phyloP scores from a whole-genome alignment of 2,797 vertebrate genomes.

The Propithecus deckenii region DNA sequence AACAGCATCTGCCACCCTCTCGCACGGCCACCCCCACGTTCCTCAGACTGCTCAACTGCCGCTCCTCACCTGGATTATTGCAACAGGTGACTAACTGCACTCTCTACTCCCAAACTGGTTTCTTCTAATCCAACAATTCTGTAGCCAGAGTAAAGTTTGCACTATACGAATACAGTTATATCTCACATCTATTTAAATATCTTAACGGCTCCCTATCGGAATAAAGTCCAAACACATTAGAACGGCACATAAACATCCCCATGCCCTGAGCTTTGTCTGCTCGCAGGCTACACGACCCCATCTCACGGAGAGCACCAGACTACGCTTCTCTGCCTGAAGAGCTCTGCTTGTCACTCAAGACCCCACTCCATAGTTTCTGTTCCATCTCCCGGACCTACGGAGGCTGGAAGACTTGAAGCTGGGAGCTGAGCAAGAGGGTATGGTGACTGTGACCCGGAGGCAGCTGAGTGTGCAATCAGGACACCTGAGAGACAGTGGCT shows the following conservation, averaged over 20 bases:
- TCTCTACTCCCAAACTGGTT: not conserved
- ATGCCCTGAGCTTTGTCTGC: not conserved
- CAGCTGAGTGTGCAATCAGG: not conserved
- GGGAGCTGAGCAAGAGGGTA: not conserved
- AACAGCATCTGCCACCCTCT: no score
- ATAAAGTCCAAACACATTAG: not conserved
- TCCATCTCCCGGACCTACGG: not conserved
- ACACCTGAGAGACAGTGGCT: not conserved
- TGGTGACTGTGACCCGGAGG: not conserved
- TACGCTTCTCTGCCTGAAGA: not conserved
- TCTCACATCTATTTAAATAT: not conserved
- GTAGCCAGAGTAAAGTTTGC: not conserved
- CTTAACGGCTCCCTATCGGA: not conserved
- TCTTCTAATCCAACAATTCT: not conserved
- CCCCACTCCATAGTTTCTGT: not conserved
- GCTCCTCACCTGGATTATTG: not conserved
- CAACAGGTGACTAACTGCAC: not conserved
- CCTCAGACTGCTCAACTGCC: not conserved
- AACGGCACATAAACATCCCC: not conserved
- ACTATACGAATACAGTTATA: not conserved
- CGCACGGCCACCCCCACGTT: accelerated
- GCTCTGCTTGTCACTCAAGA: not conserved
- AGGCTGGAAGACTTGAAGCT: not conserved
- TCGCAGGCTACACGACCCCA: not conserved
- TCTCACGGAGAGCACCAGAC: not conserved